These are phyloP conservation scores for Dendrocincla tyrannina DNA, from an alignment of 2,797 vertebrate species.

Conservation along the genomic window DNA sequence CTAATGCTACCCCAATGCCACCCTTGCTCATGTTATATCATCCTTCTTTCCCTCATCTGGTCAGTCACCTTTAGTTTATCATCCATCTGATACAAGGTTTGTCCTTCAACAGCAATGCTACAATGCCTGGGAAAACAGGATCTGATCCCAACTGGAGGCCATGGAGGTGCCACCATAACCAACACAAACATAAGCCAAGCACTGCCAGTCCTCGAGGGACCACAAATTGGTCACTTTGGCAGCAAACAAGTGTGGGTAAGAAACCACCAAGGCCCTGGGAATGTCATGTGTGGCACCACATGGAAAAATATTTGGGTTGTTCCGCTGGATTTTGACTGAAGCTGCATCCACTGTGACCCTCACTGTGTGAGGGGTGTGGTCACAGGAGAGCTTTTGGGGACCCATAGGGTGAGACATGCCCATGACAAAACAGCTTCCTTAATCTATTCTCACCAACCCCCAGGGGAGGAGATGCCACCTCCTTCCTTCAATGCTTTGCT, in stretches of 20 bases:
- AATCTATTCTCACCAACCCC: background rate
- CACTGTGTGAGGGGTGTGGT: rapidly evolving
- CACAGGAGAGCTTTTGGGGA: background rate
- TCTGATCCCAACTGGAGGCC: rapidly evolving
- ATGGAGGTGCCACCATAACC: background rate
- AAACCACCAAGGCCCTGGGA: background rate
- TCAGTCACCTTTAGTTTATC: background rate
- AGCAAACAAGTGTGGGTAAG: background rate
- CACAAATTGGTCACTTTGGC: background rate
- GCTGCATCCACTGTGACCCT: background rate
- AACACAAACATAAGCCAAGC: background rate
- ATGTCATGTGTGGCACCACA: rapidly evolving
- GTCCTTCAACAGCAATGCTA: background rate
- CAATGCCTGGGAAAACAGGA: background rate
- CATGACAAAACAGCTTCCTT: background rate
- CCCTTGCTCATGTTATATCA: background rate
- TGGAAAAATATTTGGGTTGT: background rate
- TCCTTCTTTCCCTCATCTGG: background rate
- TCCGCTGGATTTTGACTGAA: background rate
- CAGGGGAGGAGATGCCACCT: background rate
- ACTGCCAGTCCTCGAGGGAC: background rate
- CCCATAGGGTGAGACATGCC: background rate
- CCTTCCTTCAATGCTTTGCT: background rate
- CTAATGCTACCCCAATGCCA: background rate
- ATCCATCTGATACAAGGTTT: background rate